Evolutionary conservation across 2,888 invertebrate species (phyloP).

Genomic region (Hemaris fuciformis): DNA sequence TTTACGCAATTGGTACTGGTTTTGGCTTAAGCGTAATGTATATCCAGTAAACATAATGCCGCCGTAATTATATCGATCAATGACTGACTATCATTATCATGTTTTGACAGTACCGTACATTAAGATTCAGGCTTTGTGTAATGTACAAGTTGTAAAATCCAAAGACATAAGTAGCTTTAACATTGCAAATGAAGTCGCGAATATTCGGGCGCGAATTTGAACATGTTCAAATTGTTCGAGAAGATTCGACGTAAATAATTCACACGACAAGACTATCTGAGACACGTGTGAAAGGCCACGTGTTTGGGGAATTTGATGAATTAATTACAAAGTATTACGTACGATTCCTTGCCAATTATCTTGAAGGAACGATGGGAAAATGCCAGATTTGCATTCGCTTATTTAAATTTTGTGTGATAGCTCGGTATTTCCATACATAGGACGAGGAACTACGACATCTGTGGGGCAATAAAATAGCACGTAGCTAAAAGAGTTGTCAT

Average conservation of each 20-base stretch:
- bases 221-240: conserved; percentile 3
- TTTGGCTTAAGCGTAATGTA: no score
- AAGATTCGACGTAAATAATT: conserved; percentile 5
- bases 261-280: neutral
- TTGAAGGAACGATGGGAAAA: neutral
- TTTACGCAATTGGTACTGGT: no score
- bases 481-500: no score
- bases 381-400: neutral
- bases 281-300: conserved; percentile 1
- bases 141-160: neutral
- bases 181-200: neutral
- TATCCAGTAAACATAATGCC: no score
- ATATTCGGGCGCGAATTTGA: conserved; percentile 2
- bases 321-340: neutral
- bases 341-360: neutral
- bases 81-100: no score
- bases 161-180: neutral
- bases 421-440: no score
- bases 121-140: neutral
- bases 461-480: no score
- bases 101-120: no score
- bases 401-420: neutral
- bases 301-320: neutral
- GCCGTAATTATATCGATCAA: no score
- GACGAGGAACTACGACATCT: no score